Evolutionary conservation across 2,888 invertebrate genomes (phyloP).

Genomic region (Oligia strigilis): DNA sequence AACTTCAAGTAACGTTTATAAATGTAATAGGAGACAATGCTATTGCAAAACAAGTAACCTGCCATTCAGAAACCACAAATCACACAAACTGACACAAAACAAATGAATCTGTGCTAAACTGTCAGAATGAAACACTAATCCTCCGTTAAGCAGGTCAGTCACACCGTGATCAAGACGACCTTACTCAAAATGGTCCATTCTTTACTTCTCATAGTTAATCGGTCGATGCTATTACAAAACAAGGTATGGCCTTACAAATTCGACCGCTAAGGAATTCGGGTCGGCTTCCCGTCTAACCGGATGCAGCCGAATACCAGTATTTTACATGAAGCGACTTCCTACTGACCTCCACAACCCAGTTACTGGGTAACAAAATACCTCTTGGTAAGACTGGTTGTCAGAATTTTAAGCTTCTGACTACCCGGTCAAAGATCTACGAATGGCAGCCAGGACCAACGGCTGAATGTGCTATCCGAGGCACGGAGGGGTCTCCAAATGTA

Average conservation of each 20-base stretch:
- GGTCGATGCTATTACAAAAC: conserved; percentile 36
- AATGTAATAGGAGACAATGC: neutral
- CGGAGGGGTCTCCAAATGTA: neutral
- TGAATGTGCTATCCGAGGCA: too few relatives aligned
- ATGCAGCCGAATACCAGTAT: neutral
- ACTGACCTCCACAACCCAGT: neutral
- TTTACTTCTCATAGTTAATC: conserved; percentile 13
- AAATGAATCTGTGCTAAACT: conserved; percentile 11
- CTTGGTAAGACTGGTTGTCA: neutral
- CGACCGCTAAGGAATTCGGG: neutral
- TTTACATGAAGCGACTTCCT: neutral
- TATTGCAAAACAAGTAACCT: neutral
- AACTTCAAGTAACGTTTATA: too few relatives aligned
- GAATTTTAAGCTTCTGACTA: neutral
- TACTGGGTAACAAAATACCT: neutral
- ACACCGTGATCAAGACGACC: conserved; percentile 52
- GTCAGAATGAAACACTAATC: conserved; percentile 24
- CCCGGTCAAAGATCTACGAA: too few relatives aligned
- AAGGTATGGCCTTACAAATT: neutral
- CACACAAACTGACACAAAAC: conserved; percentile 1
- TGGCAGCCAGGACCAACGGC: too few relatives aligned
- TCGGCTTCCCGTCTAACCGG: too few relatives aligned
- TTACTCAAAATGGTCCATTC: conserved; percentile 35
- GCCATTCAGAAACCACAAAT: neutral
- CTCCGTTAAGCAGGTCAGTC: conserved; percentile 31